These are phyloP conservation scores for Montipora sp. DNA, from an alignment of 64 coral and sea anemone species.

Conservation along the genomic window DNA sequence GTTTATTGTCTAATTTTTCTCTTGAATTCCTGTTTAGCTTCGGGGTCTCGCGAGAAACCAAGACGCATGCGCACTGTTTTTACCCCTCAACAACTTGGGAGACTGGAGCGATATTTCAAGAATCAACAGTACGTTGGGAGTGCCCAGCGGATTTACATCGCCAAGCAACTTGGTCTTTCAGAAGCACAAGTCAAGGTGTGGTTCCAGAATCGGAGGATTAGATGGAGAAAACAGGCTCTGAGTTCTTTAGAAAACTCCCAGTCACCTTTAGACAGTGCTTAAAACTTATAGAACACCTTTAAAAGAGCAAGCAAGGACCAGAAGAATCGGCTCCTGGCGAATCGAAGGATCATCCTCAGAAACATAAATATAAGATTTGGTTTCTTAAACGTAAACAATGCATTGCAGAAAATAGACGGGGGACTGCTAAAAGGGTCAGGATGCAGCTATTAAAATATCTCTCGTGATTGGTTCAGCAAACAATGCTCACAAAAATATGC, in stretches of 20 bases:
- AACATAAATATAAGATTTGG: too few species aligned
- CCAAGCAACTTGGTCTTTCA: constrained; percentile 56
- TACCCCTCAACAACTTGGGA: constrained; percentile 52
- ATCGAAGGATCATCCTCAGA: too few species aligned
- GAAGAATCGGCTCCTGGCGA: too few species aligned
- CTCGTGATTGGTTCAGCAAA: too few species aligned
- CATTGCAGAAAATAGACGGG: too few species aligned
- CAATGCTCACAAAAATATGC: too few species aligned
- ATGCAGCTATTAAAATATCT: too few species aligned
- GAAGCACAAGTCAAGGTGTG: constrained; percentile 80
- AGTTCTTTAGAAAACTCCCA: not conserved
- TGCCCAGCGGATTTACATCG: constrained; percentile 56
- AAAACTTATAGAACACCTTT: too few species aligned
- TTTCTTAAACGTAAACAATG: too few species aligned
- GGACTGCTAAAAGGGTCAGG: too few species aligned
- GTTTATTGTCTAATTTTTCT: not conserved
- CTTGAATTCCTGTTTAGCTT: not conserved
- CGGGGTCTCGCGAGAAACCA: constrained; percentile 6
- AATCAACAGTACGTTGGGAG: constrained; percentile 52
- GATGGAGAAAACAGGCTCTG: constrained; percentile 57
- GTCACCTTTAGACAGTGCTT: too few species aligned
- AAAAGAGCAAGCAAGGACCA: too few species aligned
- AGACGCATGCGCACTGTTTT: constrained; percentile 56
- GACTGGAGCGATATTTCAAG: constrained; percentile 50
- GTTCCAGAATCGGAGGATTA: constrained; percentile 78